Conservation (phyloP, 2,113 vertebrate species). For the Scomber colias region DNA sequence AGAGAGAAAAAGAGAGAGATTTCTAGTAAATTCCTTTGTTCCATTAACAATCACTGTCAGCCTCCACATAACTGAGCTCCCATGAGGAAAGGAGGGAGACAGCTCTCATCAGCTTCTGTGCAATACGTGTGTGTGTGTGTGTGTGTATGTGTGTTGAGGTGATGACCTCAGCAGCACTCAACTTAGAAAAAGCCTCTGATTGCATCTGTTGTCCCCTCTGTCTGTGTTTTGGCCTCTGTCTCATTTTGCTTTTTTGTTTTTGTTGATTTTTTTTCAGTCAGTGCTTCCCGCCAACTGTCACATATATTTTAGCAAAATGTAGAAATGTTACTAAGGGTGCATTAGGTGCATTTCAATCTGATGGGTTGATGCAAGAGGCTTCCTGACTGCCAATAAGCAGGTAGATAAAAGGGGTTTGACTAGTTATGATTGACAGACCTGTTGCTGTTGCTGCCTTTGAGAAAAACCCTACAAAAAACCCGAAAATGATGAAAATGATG, state of each 20-base stretch:
- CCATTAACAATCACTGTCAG: conserved; percentile 59
- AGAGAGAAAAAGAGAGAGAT: conserved; percentile 7
- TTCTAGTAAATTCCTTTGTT: conserved; percentile 55
- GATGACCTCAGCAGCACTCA: conserved; percentile 63
- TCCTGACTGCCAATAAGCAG: background rate
- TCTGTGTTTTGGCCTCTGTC: conserved; percentile 21
- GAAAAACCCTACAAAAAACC: background rate
- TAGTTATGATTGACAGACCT: background rate
- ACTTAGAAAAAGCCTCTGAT: conserved; percentile 49
- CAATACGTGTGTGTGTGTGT: conserved; percentile 4
- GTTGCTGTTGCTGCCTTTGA: too few species aligned
- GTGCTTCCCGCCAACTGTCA: conserved; percentile 8
- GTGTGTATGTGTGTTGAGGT: background rate
- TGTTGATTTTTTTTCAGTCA: too few species aligned
- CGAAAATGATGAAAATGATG: too few species aligned
- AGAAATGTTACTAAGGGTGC: background rate
- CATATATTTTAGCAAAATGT: background rate
- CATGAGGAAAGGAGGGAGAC: conserved; percentile 18
- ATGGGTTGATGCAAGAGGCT: background rate
- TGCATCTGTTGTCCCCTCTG: conserved; percentile 50
- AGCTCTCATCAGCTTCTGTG: conserved; percentile 27
- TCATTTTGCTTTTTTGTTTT: background rate
- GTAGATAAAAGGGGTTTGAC: background rate
- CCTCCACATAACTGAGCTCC: conserved; percentile 41
- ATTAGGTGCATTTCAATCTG: background rate